Base-by-base conservation (phyloP, 2,888 invertebrate genomes). In the Chaetogeoica ovagalla region DNA sequence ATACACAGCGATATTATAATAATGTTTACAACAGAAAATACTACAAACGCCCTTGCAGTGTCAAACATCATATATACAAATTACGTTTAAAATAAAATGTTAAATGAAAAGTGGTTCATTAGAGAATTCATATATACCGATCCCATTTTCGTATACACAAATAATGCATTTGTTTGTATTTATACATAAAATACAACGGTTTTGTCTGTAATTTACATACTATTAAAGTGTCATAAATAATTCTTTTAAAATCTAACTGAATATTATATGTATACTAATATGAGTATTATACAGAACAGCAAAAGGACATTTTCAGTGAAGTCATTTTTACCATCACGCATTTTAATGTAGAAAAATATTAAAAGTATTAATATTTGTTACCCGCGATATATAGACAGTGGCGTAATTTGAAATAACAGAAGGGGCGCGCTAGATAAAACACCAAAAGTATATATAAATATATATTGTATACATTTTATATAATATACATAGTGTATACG, bases 41-140 rank as follows among this genome's bases (percentile, higher is more conserved):
- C n/a, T n/a, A 57, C 21, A n/a, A 8, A 63, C 17, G 17, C 21
- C 2, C 66, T 8, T 6, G 37, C 30, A 11, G n/a, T 57, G 39
- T 39, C 57, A 57, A 57, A 70, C 39, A 39, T 57, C 37, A 39
- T 17, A 37, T 21, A 30, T 30, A 70, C 37, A 21, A 57, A 70
- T 70, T 70, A 70, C 69, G 55, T 70, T 57, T 57, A 57, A 70
- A 70, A 70, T 70, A 57, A 70, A 70, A 70, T 70, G 57, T 70
- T 70, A 17, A 70, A 57, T 37, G 37, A 57, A 52, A 39, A 70
- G 70, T 70, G 70, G 70, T 70, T 57, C 70, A 70, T 70, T 70
- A 57, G 70, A 57, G 57, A 39, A 59, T 63, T 63, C 63, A 39
- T 19, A 63, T 43, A 66, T 15, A 43, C 66, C 21, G 70, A 57